Evolutionary conservation across 2,888 invertebrate genomes (phyloP).

Genomic region (Caenorhabditis zanzibari): DNA sequence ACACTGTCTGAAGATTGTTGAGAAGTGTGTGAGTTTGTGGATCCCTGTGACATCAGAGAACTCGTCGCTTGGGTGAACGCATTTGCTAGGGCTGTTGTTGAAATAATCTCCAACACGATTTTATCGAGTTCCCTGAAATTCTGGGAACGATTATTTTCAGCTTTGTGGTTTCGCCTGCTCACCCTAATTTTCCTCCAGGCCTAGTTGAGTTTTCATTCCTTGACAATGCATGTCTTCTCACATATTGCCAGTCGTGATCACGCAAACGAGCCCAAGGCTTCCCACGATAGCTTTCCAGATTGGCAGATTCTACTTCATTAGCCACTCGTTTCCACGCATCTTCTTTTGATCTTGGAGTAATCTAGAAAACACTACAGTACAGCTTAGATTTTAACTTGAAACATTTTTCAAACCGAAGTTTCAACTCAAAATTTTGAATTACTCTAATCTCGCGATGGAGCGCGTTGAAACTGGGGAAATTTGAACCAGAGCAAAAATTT

Average conservation of each 20-base stretch:
- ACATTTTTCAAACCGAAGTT: too few relatives aligned
- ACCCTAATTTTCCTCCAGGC: conserved; percentile 67
- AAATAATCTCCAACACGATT: conserved; percentile 64
- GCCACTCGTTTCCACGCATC: conserved; percentile 69
- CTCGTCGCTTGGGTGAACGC: conserved; percentile 52
- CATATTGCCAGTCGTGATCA: conserved; percentile 74
- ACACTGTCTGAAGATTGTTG: conserved; percentile 63
- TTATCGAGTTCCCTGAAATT: conserved; percentile 60
- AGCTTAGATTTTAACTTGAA: too few relatives aligned
- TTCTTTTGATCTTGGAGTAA: conserved; percentile 69
- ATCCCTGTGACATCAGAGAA: conserved; percentile 52
- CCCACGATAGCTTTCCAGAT: conserved; percentile 62
- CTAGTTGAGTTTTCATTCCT: conserved; percentile 61
- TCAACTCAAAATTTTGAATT: too few relatives aligned
- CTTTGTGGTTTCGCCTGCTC: background rate
- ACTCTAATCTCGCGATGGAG: too few relatives aligned
- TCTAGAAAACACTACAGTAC: conserved; percentile 26
- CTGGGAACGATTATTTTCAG: background rate
- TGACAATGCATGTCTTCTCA: conserved; percentile 70
- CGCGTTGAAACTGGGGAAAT: too few relatives aligned
- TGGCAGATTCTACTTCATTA: conserved; percentile 57
- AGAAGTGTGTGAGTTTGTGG: conserved; percentile 50
- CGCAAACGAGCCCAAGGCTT: conserved; percentile 70
- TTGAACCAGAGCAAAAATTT: background rate
- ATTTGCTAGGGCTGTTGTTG: conserved; percentile 57